Conservation (phyloP, 2,888 invertebrate species). For the Atethmia centrago region DNA sequence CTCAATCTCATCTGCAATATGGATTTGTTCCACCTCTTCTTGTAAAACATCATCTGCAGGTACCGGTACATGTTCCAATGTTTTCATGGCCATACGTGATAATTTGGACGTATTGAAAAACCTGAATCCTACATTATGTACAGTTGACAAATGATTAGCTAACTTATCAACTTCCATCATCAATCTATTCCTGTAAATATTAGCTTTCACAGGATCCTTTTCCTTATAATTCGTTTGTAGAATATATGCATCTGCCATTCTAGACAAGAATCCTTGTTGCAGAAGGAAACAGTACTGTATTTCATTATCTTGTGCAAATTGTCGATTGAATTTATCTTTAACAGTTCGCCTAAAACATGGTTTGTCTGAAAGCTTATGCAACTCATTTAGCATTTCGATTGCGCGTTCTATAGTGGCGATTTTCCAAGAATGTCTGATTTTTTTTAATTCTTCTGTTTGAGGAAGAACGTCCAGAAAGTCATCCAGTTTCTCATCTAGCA, state of each 20-base stretch:
- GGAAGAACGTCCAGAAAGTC: slow-evolving; percentile 75
- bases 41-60: slow-evolving; percentile 71
- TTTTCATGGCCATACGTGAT: slow-evolving; percentile 64
- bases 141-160: slow-evolving; percentile 65
- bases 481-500: slow-evolving; percentile 76
- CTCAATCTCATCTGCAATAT: slow-evolving; percentile 77
- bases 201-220: slow-evolving; percentile 71
- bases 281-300: slow-evolving; percentile 57
- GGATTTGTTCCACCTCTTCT: slow-evolving; percentile 77
- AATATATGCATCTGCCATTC: slow-evolving; percentile 73
- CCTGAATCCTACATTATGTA: slow-evolving; percentile 65
- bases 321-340: slow-evolving; percentile 62
- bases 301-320: slow-evolving; percentile 53
- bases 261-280: slow-evolving; percentile 64
- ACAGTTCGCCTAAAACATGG: slow-evolving; percentile 70
- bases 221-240: slow-evolving; percentile 70
- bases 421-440: slow-evolving; percentile 70
- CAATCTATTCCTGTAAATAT: slow-evolving; percentile 73
- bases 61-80: slow-evolving; percentile 72
- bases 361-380: slow-evolving; percentile 62
- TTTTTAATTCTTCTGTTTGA: slow-evolving; percentile 69
- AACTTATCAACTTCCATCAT: slow-evolving; percentile 69
- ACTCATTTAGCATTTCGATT: slow-evolving; percentile 61
- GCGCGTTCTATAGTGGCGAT: slow-evolving; percentile 65
- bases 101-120: slow-evolving; percentile 64